Base-by-base conservation (phyloP, 2,888 invertebrate genomes). In the Polymixis lichenea region DNA sequence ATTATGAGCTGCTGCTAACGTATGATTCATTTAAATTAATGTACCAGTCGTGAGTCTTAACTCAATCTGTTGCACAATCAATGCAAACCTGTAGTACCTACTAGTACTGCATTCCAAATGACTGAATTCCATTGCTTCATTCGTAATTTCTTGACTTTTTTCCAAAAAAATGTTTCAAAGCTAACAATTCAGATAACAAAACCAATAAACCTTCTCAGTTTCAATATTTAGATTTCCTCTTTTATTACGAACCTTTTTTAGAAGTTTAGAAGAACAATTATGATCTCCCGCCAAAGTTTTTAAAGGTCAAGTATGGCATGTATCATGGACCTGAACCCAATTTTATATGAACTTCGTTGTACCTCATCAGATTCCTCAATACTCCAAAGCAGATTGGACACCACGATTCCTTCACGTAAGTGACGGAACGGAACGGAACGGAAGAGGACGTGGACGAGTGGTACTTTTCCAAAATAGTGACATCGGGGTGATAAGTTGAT, bases 301-400 rank as follows among this genome's bases (percentile, higher is more conserved):
- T 17, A 71, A 83, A 83, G 70, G 80, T 78, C 66, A 65, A 82
- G n/a, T 43, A 53, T 32, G 28, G 15, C 61, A 32, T 70, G 17
- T 60, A 51, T 32, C 25, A 46, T n/a, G 49, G 38, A 38, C 25
- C 25, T 49, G 22, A 46, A 19, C 25, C 38, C 22, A 43, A 17
- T 53, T 46, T 76, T 53, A 53, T 11, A 55, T 43, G 4, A 58
- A 32, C 5, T 67, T 75, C 6, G 5, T 62, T 55, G 6, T 76
- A 15, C 8, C 0, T 55, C 19, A 64, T 51, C 32, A 3, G 32
- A 64, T 60, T 22, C 9, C 32, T 53, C 22, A 60, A 68, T 60
- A 17, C 43, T 58, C 69, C 58, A 28, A 80, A 38, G 49, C 38
- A 62, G 28, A 62, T 56, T 17, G 15, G 17, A 77, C 8, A 28